Base-by-base conservation (phyloP, 2,113 vertebrate species). In the Naja naja region DNA sequence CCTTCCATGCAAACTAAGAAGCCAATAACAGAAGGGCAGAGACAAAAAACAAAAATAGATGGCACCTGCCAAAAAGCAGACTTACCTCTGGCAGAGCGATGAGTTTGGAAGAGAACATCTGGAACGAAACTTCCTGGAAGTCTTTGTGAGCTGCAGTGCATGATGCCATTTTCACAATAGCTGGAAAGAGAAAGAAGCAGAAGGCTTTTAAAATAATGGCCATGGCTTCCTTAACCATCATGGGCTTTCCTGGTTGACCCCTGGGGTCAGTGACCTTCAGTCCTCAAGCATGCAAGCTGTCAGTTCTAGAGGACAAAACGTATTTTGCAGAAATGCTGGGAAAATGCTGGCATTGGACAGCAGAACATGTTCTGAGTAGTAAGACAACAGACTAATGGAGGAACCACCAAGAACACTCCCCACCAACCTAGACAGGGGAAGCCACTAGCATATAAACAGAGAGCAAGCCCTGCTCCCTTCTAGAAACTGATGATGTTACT, bases 121-220 rank as follows among this genome's bases (percentile, higher is more conserved):
- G 97, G 95, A 74, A 98, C 89, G 95, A 97, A 96, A 90, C 93
- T 95, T 54, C 98, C 97, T 0, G 97, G 96, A 93, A 56, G 58
- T 92, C 96, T 96, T 1, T 95, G 97, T 1, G 95, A 95, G 90
- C 96, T 98, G 88, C 98, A 99, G 93, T 96, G 98, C 98, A 99
- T 99, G 92, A 97, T 94, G 34, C 98, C 98, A 0, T 98, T 96
- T 94, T 98, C 98, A 90, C 98, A 99, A 95, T 98, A 98, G 96
- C 98, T 99, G 94, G 47, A 25, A 94, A 27, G n/a, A 27, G 18
- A 23, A 52, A 3, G 16, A 9, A 45, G 39, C 39, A 27, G 4
- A 5, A 5, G 25, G 5, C 3, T 49, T 90, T 18, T 14, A 6
- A 39, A 88, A 20, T 34, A 23, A 54, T 88, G 52, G 16, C 89